Evolutionary conservation across 2,888 invertebrate genomes (phyloP).

Genomic region (Brenthis daphne): DNA sequence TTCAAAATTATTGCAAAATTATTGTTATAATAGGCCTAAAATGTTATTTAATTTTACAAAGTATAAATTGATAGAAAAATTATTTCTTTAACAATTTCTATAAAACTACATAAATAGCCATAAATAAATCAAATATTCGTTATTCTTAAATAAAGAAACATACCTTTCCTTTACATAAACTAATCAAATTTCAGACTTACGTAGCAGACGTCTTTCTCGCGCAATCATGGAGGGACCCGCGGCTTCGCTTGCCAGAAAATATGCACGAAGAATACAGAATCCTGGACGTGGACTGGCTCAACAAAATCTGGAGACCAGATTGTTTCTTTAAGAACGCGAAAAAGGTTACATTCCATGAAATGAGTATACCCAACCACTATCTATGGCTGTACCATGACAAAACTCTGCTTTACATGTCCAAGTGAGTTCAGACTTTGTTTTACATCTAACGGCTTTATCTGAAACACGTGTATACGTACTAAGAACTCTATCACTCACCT

Average conservation of each 20-base stretch:
- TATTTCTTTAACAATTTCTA: too few relatives aligned
- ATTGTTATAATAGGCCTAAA: too few relatives aligned
- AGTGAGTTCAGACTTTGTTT: conserved; percentile 80
- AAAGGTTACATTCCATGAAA: conserved; percentile 96
- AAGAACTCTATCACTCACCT: neutral
- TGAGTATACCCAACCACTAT: conserved; percentile 97
- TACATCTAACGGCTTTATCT: neutral
- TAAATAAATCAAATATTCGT: too few relatives aligned
- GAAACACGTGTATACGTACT: conserved; percentile 1
- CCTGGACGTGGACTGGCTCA: conserved; percentile 94
- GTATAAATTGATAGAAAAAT: too few relatives aligned
- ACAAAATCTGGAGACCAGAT: conserved; percentile 95
- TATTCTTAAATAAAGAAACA: too few relatives aligned
- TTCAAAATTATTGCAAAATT: too few relatives aligned
- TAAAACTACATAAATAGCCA: too few relatives aligned
- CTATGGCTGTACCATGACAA: conserved; percentile 96
- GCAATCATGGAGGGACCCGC: conserved; percentile 95
- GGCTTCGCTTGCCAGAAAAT: conserved; percentile 94
- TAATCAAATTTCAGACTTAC: conserved; percentile 86
- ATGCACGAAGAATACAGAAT: conserved; percentile 96
- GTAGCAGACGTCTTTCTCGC: conserved; percentile 96
- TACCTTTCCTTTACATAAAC: too few relatives aligned
- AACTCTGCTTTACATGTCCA: conserved; percentile 95
- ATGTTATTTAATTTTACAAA: too few relatives aligned
- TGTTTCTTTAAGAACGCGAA: conserved; percentile 97